Evolutionary conservation across 2,113 vertebrate genomes (phyloP).

Genomic region (Marcusenius ussheri): DNA sequence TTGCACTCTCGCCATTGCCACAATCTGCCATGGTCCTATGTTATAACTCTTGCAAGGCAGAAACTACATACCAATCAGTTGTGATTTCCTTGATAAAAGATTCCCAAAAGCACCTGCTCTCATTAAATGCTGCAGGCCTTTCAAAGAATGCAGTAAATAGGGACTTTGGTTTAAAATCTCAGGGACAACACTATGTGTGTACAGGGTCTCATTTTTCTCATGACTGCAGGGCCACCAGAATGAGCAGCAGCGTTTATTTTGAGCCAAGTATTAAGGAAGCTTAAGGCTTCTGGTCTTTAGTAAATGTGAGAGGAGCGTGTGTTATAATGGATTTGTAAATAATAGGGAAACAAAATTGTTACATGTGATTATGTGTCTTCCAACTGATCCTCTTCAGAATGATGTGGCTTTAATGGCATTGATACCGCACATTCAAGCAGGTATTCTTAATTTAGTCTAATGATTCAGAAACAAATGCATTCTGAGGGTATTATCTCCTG

Average conservation of each 20-base stretch:
- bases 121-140: background rate
- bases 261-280: background rate
- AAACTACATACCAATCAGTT: background rate
- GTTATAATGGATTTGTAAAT: background rate
- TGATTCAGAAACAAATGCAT: background rate
- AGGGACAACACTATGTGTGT: background rate
- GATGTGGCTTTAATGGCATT: background rate
- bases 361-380: background rate
- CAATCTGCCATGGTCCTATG: background rate
- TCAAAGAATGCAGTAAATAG: background rate
- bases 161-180: background rate
- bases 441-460: background rate
- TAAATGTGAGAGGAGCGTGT: background rate
- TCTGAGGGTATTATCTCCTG: background rate
- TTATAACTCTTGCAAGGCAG: background rate
- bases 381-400: background rate
- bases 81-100: background rate
- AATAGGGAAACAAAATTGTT: background rate
- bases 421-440: background rate
- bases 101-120: background rate
- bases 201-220: background rate
- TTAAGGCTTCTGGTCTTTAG: background rate
- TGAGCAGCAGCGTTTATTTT: background rate
- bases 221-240: background rate
- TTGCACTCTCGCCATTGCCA: too few relatives aligned